Conservation (phyloP, 2,797 vertebrate species). For the Anas georgica region DNA sequence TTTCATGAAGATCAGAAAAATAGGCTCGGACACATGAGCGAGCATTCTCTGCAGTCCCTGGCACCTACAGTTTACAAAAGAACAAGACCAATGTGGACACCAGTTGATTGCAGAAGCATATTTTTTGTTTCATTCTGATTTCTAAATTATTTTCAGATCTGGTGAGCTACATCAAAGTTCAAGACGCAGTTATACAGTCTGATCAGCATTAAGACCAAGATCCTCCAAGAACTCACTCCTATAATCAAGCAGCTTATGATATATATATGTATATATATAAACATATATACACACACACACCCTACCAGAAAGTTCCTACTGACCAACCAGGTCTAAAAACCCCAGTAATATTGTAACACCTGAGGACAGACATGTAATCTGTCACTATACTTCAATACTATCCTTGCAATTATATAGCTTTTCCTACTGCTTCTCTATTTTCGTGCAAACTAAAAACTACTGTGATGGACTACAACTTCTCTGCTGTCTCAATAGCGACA, state of each 20-base stretch:
- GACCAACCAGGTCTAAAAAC: background rate
- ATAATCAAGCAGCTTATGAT: background rate
- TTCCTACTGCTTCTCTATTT: background rate
- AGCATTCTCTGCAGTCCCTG: conserved; percentile 95
- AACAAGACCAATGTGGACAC: background rate
- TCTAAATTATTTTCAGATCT: background rate
- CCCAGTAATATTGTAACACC: background rate
- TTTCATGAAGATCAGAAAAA: conserved; percentile 97
- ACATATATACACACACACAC: background rate
- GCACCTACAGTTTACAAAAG: conserved; percentile 79
- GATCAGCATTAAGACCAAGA: background rate
- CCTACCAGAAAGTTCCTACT: background rate
- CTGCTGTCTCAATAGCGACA: background rate
- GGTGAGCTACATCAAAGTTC: background rate
- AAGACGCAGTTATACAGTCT: background rate
- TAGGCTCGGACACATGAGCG: conserved; percentile 96
- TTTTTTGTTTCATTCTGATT: background rate
- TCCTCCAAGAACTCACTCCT: background rate
- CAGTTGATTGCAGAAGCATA: background rate
- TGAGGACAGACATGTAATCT: background rate
- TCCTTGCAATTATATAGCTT: background rate
- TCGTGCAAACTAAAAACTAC: background rate
- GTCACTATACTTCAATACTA: background rate
- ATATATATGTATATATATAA: background rate
- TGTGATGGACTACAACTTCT: background rate